Evolutionary conservation across 2,113 vertebrate species (phyloP), one percentile per base, ranked within the genome.

Genomic region (Paratilapia polleni): DNA sequence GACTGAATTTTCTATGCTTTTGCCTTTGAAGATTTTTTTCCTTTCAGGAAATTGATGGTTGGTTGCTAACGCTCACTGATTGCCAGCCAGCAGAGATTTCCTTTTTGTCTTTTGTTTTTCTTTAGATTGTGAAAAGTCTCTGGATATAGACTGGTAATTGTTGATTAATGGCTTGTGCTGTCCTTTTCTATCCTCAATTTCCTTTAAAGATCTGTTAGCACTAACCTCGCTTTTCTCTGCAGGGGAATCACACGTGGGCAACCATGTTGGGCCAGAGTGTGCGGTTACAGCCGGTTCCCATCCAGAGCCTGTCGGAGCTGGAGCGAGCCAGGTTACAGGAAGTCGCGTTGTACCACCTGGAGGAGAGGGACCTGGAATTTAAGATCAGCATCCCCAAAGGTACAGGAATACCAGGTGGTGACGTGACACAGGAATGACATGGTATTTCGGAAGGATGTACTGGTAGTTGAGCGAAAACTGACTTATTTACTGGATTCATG

Each of bases 231-330:
- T 41, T 4, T 13, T 49, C 11, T 62, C 36, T 2, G 43, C 77
- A 96, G 96, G 96, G 95, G 4, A 94, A 96, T 77, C 92, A 95
- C 80, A 95, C 89, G 82, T 96, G 96, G 96, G 85, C 89, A 11
- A 96, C 95, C 91, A 96, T 96, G 96, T 78, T 96, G 93, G 96
- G 96, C 20, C 96, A 97, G 86, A 96, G 91, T 3, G 93, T 96
- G 43, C 94, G 89, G 56, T 77, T 97, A 73, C 94, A 95, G 87
- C 91, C 96, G 2, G 95, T 96, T 49, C 84, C 94, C 54, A 96
- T 97, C 84, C 96, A 96, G 93, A 96, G 88, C 79, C 95, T 97
- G 59, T 96, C 96, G 0, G 96, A 97, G 92, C 91, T 97, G 93
- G 96, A 97, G 86, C 84, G 96, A 56, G 95, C 95, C 56, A 68